Evolutionary conservation across 1,140 invertebrate genomes (phyloP).

Genomic region (Drosophila saltans): DNA sequence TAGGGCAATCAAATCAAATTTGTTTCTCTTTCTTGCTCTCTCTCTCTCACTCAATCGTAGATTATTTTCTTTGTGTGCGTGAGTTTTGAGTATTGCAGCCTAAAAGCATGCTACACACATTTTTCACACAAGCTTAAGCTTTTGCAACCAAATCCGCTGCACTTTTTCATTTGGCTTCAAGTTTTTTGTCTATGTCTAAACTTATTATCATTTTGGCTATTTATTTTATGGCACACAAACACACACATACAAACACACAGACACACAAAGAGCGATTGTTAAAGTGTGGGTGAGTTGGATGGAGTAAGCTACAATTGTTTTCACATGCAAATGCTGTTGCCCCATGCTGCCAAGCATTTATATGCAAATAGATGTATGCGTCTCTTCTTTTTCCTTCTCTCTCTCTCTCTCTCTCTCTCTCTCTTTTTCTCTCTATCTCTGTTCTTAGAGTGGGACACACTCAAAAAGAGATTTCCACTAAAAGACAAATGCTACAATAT

Average conservation of each 20-base stretch:
- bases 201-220: constrained; percentile 80
- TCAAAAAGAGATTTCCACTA: constrained; percentile 80
- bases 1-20: constrained; percentile 75
- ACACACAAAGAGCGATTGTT: not conserved
- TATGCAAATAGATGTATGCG: constrained; percentile 69
- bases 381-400: constrained; percentile 16
- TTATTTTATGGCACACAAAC: constrained; percentile 67
- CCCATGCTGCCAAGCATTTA: constrained; percentile 64
- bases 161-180: constrained; percentile 78
- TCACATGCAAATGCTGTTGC: constrained; percentile 69
- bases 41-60: constrained; percentile 16
- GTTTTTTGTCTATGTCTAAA: constrained; percentile 78
- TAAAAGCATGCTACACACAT: constrained; percentile 74
- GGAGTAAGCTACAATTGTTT: constrained; percentile 65
- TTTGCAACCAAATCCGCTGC: constrained; percentile 72
- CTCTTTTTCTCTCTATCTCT: constrained; percentile 19
- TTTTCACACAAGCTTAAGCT: constrained; percentile 75
- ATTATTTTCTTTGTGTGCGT: constrained; percentile 22
- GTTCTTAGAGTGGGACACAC: constrained; percentile 53
- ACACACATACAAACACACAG: constrained; percentile 21
- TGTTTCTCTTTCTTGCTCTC: constrained; percentile 58
- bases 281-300: not conserved
- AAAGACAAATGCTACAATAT: constrained; percentile 81
- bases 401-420: constrained; percentile 8
- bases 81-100: constrained; percentile 48